Conservation (phyloP, 2,113 vertebrate species). For the Perca schrenkii region DNA sequence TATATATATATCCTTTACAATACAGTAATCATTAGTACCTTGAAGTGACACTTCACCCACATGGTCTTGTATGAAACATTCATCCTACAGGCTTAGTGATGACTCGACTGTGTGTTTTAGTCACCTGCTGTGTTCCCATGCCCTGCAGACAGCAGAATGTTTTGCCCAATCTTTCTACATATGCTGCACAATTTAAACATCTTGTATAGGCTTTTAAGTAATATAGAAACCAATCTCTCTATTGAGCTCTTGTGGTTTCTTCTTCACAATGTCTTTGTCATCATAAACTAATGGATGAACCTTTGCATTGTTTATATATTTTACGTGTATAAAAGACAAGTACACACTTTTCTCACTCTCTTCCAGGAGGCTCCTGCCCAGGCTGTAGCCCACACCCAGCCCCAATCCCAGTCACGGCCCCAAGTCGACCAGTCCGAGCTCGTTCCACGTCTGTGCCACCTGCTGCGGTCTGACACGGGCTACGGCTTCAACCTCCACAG, state of each 20-base stretch:
- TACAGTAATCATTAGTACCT: not conserved
- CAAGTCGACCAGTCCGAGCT: constrained; percentile 80
- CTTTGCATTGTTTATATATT: not conserved
- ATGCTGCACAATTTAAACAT: not conserved
- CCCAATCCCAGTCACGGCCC: constrained; percentile 22
- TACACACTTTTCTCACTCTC: not conserved
- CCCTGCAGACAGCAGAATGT: not conserved
- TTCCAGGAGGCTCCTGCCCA: constrained; percentile 81
- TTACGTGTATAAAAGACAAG: too few relatives aligned
- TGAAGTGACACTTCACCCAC: not conserved
- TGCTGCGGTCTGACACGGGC: constrained; percentile 89
- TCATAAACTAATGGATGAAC: not conserved
- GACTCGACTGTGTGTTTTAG: constrained; percentile 2
- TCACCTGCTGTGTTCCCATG: constrained; percentile 18
- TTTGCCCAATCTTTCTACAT: not conserved
- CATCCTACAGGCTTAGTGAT: not conserved
- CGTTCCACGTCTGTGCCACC: constrained; percentile 91
- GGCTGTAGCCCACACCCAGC: constrained; percentile 67
- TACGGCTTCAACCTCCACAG: constrained; percentile 99
- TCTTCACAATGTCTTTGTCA: not conserved
- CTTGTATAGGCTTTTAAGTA: not conserved
- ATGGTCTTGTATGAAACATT: not conserved
- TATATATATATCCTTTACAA: too few relatives aligned
- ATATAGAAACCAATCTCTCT: not conserved
- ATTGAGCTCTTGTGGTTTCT: too few relatives aligned